A percentile compares a stretch with the other conserved stretches of the same genome.
phyloP scores from a whole-genome alignment of 2,797 vertebrate genomes.

The Mus spretus region DNA sequence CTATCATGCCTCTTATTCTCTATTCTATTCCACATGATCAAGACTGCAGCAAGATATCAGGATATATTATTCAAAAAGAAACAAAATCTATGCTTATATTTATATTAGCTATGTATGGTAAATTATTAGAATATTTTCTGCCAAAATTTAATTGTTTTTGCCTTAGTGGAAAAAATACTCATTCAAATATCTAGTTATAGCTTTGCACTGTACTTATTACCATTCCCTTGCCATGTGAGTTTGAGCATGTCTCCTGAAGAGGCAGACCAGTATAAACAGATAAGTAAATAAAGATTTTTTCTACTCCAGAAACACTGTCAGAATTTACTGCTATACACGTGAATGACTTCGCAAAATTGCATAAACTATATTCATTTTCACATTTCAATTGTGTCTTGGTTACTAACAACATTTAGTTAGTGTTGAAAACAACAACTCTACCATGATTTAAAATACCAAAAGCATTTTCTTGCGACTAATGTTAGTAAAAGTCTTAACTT shows the following conservation, averaged over 20 bases:
- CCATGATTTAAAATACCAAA: constrained; percentile 53
- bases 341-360: constrained; percentile 35
- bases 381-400: not conserved
- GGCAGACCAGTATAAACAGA: not conserved
- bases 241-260: not conserved
- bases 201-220: not conserved
- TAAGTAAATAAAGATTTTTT: not conserved
- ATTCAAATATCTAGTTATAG: constrained; percentile 39
- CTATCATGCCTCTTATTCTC: not conserved
- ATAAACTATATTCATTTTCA: constrained; percentile 15
- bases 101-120: not conserved
- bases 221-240: not conserved
- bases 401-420: not conserved
- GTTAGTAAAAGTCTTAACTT: not conserved
- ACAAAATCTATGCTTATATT: not conserved
- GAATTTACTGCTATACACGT: not conserved
- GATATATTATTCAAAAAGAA: not conserved
- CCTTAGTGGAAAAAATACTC: not conserved
- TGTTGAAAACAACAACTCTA: constrained; percentile 49
- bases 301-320: not conserved
- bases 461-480: constrained; percentile 33
- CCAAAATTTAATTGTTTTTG: constrained; percentile 33
- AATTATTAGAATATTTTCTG: constrained; percentile 4
- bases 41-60: constrained; percentile 28
- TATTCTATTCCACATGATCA: constrained; percentile 20